A percentile compares a stretch with the other conserved stretches of the same genome.
Evolutionary conservation across 2,113 vertebrate genomes (phyloP).

Genomic region (Istiophorus platypterus): DNA sequence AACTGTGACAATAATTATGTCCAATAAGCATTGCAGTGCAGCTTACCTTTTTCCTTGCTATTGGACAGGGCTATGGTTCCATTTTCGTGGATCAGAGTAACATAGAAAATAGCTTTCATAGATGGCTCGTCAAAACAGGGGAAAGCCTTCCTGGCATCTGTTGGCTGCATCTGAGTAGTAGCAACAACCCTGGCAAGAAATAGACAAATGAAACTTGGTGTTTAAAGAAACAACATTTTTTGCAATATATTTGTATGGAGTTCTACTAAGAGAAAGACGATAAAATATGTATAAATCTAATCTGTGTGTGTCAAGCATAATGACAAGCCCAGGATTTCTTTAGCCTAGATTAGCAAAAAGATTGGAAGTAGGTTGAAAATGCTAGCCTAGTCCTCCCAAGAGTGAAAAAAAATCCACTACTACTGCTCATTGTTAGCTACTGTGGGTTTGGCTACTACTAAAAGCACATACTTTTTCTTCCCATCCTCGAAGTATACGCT

Average conservation of each 20-base stretch:
- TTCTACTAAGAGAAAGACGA: neutral
- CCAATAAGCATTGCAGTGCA: too few relatives aligned
- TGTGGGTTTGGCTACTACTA: neutral
- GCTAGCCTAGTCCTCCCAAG: too few relatives aligned
- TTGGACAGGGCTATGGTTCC: conserved; percentile 81
- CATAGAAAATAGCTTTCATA: conserved; percentile 84
- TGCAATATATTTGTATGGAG: too few relatives aligned
- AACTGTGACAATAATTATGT: neutral
- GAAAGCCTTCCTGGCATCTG: conserved; percentile 83
- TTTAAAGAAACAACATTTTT: neutral
- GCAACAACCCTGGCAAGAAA: conserved; percentile 78
- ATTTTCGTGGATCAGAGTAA: conserved; percentile 79
- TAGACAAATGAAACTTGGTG: neutral
- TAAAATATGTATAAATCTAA: neutral
- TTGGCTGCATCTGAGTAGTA: conserved; percentile 87
- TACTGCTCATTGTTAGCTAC: neutral
- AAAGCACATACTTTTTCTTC: conserved; percentile 78
- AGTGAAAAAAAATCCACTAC: too few relatives aligned
- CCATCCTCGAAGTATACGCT: conserved; percentile 86
- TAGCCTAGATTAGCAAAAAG: neutral
- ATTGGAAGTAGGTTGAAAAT: neutral
- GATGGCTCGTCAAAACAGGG: conserved; percentile 86
- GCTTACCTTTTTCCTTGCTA: conserved; percentile 65
- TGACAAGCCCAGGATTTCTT: neutral
- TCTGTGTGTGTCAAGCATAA: neutral